These are phyloP conservation scores for Protaetia brevitarsis DNA, from an alignment of 1,140 invertebrate species.

Conservation along the genomic window DNA sequence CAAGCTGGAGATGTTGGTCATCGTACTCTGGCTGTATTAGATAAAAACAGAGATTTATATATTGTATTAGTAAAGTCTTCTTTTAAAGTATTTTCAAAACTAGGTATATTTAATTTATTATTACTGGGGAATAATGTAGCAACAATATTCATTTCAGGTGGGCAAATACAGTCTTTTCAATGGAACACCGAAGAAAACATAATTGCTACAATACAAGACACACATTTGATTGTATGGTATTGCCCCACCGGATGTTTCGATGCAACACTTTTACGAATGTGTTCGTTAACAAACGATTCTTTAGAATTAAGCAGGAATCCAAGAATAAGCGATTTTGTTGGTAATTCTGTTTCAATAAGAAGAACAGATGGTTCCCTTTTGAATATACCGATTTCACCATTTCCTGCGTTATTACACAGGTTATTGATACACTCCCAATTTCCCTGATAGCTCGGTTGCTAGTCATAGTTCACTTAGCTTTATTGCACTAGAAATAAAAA, in stretches of 20 bases:
- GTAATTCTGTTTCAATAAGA: constrained; percentile 66
- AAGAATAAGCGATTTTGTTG: constrained; percentile 71
- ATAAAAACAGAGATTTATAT: constrained; percentile 78
- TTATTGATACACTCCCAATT: no score
- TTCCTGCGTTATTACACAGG: constrained; percentile 51
- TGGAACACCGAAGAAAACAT: constrained; percentile 86
- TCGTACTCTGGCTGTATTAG: constrained; percentile 69
- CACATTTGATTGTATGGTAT: constrained; percentile 80
- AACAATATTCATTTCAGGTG: constrained; percentile 51
- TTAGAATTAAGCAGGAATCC: constrained; percentile 78
- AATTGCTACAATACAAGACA: constrained; percentile 78
- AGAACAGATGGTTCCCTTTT: constrained; percentile 56
- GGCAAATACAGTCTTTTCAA: constrained; percentile 73
- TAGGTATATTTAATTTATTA: constrained; percentile 31
- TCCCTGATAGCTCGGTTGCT: no score
- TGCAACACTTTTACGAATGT: constrained; percentile 60
- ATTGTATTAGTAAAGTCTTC: constrained; percentile 67
- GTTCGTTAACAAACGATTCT: constrained; percentile 51
- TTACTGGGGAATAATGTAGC: not conserved
- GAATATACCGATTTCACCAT: constrained; percentile 55
- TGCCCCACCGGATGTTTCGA: constrained; percentile 77
- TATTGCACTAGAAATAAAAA: not conserved
- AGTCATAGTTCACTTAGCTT: no score
- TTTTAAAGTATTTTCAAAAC: constrained; percentile 67
- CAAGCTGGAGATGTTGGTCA: constrained; percentile 64